phyloP scores from a whole-genome alignment of 2,888 invertebrate genomes.

The Argyra leucocephala region DNA sequence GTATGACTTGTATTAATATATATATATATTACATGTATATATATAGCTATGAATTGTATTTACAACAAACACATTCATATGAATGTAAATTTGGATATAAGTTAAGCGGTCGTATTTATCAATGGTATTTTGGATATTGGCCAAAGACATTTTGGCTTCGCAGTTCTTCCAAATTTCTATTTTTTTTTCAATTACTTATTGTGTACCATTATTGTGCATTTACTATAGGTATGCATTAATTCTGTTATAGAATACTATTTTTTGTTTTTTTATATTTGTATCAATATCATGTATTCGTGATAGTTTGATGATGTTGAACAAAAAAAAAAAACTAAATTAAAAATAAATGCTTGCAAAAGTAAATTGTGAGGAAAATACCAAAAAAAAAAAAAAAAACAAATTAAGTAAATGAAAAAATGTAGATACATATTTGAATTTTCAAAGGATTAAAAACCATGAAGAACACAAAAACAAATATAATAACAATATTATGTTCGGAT shows the following conservation, averaged over 20 bases:
- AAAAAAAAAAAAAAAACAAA: background rate
- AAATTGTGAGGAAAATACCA: background rate
- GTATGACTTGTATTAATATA: background rate
- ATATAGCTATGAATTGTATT: background rate
- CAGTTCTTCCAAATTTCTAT: background rate
- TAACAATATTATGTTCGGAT: no score
- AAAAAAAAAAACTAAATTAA: no score
- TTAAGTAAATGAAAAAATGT: no score
- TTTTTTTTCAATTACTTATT: background rate
- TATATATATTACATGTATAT: background rate
- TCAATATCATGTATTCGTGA: background rate
- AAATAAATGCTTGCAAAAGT: background rate
- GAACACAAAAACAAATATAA: no score
- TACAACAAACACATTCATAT: background rate
- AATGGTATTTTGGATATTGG: background rate
- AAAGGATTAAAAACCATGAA: background rate
- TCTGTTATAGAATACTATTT: background rate
- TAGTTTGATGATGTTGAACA: no score
- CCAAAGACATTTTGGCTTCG: background rate
- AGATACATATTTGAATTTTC: slow-evolving; percentile 1
- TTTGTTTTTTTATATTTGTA: background rate
- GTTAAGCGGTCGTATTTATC: no score
- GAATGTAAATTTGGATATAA: background rate
- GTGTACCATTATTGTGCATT: background rate
- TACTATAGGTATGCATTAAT: no score